Base-by-base conservation (phyloP, 2,888 invertebrate genomes). In the Andrena bucephala region DNA sequence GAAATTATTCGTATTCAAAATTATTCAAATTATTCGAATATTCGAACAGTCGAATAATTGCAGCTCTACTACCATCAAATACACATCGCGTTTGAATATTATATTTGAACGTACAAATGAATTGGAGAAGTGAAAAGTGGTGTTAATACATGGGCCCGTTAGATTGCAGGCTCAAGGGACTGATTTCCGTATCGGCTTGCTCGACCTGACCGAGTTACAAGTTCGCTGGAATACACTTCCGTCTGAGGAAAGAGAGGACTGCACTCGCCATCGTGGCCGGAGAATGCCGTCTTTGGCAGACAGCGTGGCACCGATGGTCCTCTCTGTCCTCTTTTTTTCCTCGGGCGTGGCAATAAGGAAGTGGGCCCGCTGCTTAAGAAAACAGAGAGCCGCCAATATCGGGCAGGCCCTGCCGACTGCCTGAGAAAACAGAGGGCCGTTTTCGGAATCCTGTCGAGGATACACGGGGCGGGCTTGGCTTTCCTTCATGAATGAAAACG, bases 341-440 rank as follows among this genome's bases (percentile, higher is more conserved):
- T 60, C 84, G 83, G 83, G 86, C 85, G 85, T 84, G 88, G 93
- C 91, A 93, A 93, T 93, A 93, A 93, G 94, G 94, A 94, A 94
- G 93, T 93, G 90, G 92, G 91, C 92, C 92, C 90, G 89, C 90
- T 91, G 92, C 92, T 94, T 94, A 90, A 91, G 93, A 94, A 93
- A 94, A 94, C 92, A 93, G 86, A 89, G 89, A 90, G 91, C 90
- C 91, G 90, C 91, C 92, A 92, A 93, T 93, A 93, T 93, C 91
- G 91, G 89, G 86, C 89, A 89, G 91, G 83, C 88, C 89, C 86
- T 65, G 81, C 84, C 83, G 86, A 83, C 85, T 90, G 92, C 92
- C 93, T 93, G 93, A 93, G 92, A 93, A 94, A 94, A 93, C 92
- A 93, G 84, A 84, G 83, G 78, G 76, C 77, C 84, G 77, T 87